phyloP scores from a whole-genome alignment of 2,113 vertebrate species.

The Prunella fulvescens region DNA sequence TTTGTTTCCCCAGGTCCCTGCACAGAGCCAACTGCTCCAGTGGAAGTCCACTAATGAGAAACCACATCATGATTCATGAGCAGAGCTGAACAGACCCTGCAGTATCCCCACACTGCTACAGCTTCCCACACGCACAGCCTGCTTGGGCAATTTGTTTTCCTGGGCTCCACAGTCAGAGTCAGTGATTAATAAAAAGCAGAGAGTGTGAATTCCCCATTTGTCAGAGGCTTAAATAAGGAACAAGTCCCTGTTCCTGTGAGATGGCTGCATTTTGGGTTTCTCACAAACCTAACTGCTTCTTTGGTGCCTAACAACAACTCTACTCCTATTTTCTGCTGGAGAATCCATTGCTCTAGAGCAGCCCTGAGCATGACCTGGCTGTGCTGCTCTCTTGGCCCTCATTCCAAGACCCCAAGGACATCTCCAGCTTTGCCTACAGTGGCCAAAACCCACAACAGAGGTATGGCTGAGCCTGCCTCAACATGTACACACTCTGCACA shows the following conservation, averaged over 20 bases:
- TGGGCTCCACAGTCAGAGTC: background rate
- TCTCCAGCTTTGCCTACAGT: background rate
- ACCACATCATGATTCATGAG: accelerated
- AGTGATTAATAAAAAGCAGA: background rate
- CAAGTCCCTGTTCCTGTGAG: background rate
- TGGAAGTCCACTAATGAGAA: background rate
- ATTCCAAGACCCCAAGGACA: background rate
- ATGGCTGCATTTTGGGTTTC: background rate
- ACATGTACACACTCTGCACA: accelerated
- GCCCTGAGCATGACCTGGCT: background rate
- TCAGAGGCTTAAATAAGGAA: background rate
- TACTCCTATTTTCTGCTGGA: background rate
- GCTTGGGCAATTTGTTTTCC: background rate
- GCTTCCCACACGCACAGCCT: background rate
- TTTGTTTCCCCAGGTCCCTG: background rate
- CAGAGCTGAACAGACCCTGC: background rate
- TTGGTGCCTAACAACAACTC: background rate
- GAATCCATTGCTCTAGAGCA: background rate
- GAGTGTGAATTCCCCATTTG: background rate
- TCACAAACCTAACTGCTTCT: background rate
- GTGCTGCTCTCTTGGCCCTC: background rate
- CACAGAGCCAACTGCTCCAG: background rate
- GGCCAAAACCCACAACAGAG: background rate
- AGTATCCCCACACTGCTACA: accelerated
- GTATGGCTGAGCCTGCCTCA: background rate